Evolutionary conservation across 2,888 invertebrate species (phyloP), one percentile per base, ranked within the genome.

Genomic region (Tholera decimalis): DNA sequence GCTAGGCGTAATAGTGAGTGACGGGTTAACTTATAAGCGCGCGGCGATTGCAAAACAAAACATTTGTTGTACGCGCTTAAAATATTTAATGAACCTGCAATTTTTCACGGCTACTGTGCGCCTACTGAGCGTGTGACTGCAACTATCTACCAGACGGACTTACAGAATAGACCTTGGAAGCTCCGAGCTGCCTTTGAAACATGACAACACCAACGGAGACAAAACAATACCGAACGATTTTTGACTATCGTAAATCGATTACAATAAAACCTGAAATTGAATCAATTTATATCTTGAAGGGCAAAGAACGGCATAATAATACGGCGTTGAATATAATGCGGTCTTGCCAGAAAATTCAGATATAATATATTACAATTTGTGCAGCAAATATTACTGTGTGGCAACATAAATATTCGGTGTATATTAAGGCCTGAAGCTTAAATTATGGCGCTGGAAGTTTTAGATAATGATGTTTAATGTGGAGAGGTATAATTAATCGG

Each of bases 1-100:
- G 60, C 72, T 68, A 65, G 47, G 71, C 60, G 69, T 72, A 79
- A 71, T 75, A 74, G 70, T 73, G 63, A 78, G 58, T 69, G 75
- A 80, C 69, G 69, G 69, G 59, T 54, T 79, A 77, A 83, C 60
- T 73, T 73, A 79, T 54, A 73, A 77, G 68, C 73, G 83, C 57
- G 72, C 65, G 68, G 64, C 65, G 69, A 79, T 88, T 88, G 83
- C 87, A 78, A 85, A 84, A 87, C 74, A 58, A 54, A 60, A 62
- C 61, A 74, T 54, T 77, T 41, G 58, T 63, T 61, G 74, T 82
- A 89, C 87, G 88, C 81, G 85, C 51, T 66, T 74, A 68, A 85
- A 89, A 88, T 89, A 84, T 83, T 80, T 82, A 88, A 84, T 83
- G 75, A 72, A 73, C 68, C 75, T 70, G 82, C 79, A 79, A 84